Base-by-base conservation (phyloP, 2,113 vertebrate genomes). In the Furnarius figulus region DNA sequence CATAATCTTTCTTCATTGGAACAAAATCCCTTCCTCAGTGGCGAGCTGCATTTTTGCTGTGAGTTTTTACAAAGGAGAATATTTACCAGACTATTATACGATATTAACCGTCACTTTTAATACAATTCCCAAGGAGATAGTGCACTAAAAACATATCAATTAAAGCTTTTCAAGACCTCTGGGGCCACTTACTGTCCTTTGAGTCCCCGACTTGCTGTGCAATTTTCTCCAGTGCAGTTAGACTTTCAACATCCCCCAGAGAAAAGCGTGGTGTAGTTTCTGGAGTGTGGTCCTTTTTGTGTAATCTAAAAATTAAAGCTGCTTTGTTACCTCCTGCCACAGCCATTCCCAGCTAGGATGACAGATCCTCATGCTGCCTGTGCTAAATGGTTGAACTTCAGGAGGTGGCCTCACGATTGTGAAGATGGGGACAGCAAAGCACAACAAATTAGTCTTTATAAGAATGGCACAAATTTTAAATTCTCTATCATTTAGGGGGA, bases 1-100 rank as follows among this genome's bases (percentile, higher is more conserved):
- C n/a, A 89, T 76, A 81, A 90, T 74, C 70, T 93, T 91, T 75
- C 90, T 85, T 42, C 50, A 68, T 70, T 89, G 73, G 44, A 91
- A 85, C 12, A 61, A 72, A 90, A 90, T 74, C 67, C 61, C 63
- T 70, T 81, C 67, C 65, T 91, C n/a, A 62, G 42, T 40, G 58
- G 55, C 86, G 14, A 85, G 55, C 42, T 72, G 47, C 50, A 58
- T 67, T 72, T 72, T 66, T 18, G 14, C 42, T 9, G 5, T 24
- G 28, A 66, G 37, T 84, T 92, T 62, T 76, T 28, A 91, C 27
- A 86, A 82, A 75, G 68, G 66, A 94, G 10, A 3, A 1, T 58
- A 55, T 70, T 85, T 81, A 66, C 59, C 50, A 77, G 56, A 61
- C 44, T 88, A 42, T 50, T 80, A 82, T 35, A 82, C 7, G 5